Evolutionary conservation across 2,113 vertebrate genomes (phyloP), one percentile per base, ranked within the genome.

Genomic region (Leptobrachium leishanense): DNA sequence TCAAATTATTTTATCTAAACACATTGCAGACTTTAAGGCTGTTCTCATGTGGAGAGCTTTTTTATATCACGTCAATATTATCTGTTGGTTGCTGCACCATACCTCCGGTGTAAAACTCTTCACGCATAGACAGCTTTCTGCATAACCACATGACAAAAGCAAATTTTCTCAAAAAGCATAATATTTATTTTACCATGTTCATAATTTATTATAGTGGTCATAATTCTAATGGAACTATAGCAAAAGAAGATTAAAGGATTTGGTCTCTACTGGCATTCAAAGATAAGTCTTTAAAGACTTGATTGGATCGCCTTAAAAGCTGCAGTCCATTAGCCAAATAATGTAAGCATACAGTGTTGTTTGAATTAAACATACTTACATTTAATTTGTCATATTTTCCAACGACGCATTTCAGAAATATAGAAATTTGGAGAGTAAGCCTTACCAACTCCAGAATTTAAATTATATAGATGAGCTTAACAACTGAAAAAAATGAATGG

Each of bases 161-260:
- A 43, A n/a, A 74, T 65, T 80, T 83, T 44, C 67, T 77, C 40
- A 84, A 84, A 31, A 85, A 70, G 62, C 83, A 84, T 81, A 84
- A 74, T 54, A 70, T 81, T 84, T 72, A 86, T 85, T 39, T 83
- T 59, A 50, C 74, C 11, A 40, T 43, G 79, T 72, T 57, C 72
- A 75, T 85, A 83, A 86, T 82, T 71, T 57, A 75, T 50, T 70
- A 78, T 65, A 84, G 5, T 62, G 59, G 40, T 79, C 81, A 84
- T 73, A 84, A 85, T 84, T 86, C 80, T 82, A 83, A 67, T 80
- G 40, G 59, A 64, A 55, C 64, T 77, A 82, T 65, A 81, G 81
- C 75, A 65, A 79, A 84, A 82, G 84, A 85, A 85, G 85, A 86
- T 90, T 89, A 82, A 84, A 88, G 84, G 85, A 85, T 90, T 89